Percentiles rank a stretch among this genome's conserved stretches.
These are phyloP conservation scores for Pocota personata DNA, from an alignment of 2,888 invertebrate species.

Conservation along the genomic window DNA sequence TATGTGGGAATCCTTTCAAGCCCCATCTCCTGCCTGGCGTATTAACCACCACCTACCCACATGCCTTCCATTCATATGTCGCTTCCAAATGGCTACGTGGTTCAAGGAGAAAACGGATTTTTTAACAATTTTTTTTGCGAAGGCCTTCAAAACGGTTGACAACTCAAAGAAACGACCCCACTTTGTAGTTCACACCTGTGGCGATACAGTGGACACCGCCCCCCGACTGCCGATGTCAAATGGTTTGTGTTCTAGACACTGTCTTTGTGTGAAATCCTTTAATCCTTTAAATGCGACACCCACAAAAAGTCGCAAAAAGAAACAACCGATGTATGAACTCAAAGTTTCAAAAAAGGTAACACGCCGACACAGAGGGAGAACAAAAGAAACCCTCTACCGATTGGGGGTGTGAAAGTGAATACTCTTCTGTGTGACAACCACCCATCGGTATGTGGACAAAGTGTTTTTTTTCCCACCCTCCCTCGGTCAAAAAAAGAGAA, in stretches of 20 bases:
- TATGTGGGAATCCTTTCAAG: conserved; percentile 37
- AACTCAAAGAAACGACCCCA: conserved; percentile 68
- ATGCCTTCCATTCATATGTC: conserved; percentile 60
- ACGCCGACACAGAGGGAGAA: conserved; percentile 14
- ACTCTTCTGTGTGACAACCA: conserved; percentile 28
- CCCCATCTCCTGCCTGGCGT: conserved; percentile 3
- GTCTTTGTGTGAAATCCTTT: conserved; percentile 72
- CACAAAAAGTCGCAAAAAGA: conserved; percentile 58
- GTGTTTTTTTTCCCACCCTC: conserved; percentile 8
- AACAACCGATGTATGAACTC: neutral
- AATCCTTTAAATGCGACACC: conserved; percentile 72
- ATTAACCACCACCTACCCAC: conserved; percentile 9
- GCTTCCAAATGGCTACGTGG: conserved; percentile 27
- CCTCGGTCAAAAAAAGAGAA: conserved; percentile 1
- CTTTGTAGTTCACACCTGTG: conserved; percentile 73
- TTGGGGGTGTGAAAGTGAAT: conserved; percentile 64
- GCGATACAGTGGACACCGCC: conserved; percentile 36
- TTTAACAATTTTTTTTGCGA: conserved; percentile 4
- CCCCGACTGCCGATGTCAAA: neutral
- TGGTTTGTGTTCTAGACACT: conserved; percentile 63
- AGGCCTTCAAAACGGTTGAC: conserved; percentile 22
- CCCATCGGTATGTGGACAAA: conserved; percentile 42
- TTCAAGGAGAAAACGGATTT: conserved; percentile 34
- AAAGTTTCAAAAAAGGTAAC: conserved; percentile 35
- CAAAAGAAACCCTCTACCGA: conserved; percentile 46